phyloP scores from a whole-genome alignment of 2,113 vertebrate genomes.

The Scomber japonicus region DNA sequence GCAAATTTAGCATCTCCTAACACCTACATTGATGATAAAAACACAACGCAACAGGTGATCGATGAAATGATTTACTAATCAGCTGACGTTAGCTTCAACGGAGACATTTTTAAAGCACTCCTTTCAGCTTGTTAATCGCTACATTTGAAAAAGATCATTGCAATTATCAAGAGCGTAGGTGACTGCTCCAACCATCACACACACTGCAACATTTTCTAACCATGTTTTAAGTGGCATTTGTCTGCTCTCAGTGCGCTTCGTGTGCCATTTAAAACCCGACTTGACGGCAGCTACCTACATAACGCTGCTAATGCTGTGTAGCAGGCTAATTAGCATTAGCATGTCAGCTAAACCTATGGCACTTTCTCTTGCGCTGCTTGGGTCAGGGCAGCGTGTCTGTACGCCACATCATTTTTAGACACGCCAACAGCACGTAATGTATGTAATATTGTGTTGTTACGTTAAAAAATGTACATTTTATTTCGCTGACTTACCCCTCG shows the following conservation, averaged over 20 bases:
- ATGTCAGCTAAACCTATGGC: constrained; percentile 36
- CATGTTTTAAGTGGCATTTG: background rate
- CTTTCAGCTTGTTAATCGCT: background rate
- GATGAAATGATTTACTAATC: background rate
- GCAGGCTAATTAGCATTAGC: constrained; percentile 48
- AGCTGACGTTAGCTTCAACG: too few relatives aligned
- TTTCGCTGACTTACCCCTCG: constrained; percentile 43
- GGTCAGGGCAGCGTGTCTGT: background rate
- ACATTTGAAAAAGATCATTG: background rate
- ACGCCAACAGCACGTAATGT: background rate
- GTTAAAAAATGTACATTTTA: background rate
- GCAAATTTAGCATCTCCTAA: background rate
- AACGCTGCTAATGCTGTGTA: background rate
- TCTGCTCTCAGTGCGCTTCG: background rate
- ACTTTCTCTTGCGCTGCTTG: background rate
- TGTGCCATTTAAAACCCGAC: background rate
- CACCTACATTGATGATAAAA: background rate
- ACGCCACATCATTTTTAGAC: background rate
- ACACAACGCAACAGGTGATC: background rate
- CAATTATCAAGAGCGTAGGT: too few relatives aligned
- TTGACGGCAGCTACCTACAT: background rate
- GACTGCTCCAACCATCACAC: background rate
- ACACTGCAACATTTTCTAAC: too few relatives aligned
- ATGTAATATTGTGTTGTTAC: background rate
- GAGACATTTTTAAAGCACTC: background rate